These are phyloP conservation scores for Tympanoctomys barrerae DNA, from an alignment of 2,797 vertebrate genomes.

Conservation along the genomic window DNA sequence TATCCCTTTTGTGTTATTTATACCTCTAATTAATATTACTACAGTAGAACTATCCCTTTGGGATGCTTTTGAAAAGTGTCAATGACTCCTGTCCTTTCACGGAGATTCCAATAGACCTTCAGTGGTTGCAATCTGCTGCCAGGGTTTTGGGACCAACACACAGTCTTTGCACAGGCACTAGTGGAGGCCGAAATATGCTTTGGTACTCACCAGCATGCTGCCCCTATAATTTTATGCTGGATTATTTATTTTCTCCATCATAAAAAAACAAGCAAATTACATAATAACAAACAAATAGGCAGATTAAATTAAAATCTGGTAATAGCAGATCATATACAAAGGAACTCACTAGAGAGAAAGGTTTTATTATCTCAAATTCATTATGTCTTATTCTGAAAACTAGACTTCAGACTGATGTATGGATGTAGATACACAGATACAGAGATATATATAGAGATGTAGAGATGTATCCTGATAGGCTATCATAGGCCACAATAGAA, in stretches of 20 bases:
- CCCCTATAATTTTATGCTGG: background rate
- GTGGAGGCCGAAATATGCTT: background rate
- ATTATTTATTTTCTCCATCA: background rate
- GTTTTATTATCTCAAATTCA: background rate
- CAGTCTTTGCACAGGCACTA: background rate
- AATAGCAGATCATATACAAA: background rate
- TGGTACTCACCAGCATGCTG: background rate
- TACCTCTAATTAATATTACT: background rate
- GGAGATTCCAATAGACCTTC: background rate
- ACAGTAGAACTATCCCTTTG: background rate
- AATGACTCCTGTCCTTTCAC: background rate
- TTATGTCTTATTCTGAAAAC: background rate
- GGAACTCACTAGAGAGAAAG: background rate
- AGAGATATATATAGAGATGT: background rate
- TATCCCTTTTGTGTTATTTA: background rate
- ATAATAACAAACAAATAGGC: background rate
- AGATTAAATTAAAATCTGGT: background rate
- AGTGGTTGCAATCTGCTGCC: background rate
- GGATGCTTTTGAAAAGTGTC: constrained; percentile 12
- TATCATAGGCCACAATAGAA: background rate
- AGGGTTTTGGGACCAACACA: background rate
- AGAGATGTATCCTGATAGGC: background rate
- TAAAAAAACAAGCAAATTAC: background rate
- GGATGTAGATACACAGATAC: background rate
- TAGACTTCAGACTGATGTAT: background rate